Percentiles rank a stretch among this genome's conserved stretches.
Evolutionary conservation across 2,888 invertebrate species (phyloP).

Genomic region (Eulithis testata): DNA sequence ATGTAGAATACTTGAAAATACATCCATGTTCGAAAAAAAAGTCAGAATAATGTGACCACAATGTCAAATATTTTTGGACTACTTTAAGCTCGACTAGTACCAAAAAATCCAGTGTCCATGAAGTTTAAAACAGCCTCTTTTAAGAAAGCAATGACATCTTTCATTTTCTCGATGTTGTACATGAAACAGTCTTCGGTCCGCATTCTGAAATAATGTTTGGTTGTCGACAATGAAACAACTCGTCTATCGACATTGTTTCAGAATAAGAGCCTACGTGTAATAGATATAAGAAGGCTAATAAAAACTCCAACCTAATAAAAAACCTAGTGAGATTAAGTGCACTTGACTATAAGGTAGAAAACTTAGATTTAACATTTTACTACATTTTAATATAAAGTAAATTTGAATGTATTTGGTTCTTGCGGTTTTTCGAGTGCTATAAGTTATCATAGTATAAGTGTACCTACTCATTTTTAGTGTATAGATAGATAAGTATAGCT

Average conservation of each 20-base stretch:
- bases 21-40: no score
- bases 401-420: constrained; percentile 60
- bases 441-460: constrained; percentile 31
- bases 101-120: no score
- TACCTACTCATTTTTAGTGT: constrained; percentile 17
- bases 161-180: constrained; percentile 20
- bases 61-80: no score
- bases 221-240: no score
- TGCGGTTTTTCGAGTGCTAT: constrained; percentile 39
- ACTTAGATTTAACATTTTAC: constrained; percentile 53
- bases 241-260: no score
- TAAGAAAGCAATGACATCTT: no score
- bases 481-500: constrained; percentile 4
- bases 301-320: constrained; percentile 59
- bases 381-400: constrained; percentile 51
- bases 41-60: no score
- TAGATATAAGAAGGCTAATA: constrained; percentile 51
- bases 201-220: no score
- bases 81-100: no score
- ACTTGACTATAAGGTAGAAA: constrained; percentile 71
- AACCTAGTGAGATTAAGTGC: constrained; percentile 79
- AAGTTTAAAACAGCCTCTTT: not conserved
- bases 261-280: constrained; percentile 5
- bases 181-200: constrained; percentile 40
- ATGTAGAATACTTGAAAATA: constrained; percentile 26